phyloP scores from a whole-genome alignment of 2,888 invertebrate genomes.

The Troilus luridus region DNA sequence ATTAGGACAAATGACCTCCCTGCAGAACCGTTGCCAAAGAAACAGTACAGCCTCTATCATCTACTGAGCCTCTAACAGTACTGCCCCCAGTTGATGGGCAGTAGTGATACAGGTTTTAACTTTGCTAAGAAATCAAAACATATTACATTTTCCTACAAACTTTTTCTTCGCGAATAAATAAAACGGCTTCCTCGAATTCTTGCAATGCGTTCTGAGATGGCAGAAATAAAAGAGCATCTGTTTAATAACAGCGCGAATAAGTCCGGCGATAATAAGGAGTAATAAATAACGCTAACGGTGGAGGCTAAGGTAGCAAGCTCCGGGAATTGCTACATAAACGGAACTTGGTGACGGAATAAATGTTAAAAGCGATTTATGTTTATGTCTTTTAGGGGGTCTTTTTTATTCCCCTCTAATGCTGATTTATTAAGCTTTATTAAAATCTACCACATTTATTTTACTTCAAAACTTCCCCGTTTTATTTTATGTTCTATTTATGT shows the following conservation, averaged over 20 bases:
- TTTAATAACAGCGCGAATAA: constrained; percentile 7
- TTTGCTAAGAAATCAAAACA: neutral
- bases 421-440: constrained; percentile 19
- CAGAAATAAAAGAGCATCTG: constrained; percentile 5
- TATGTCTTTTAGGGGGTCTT: neutral
- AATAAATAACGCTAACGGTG: constrained; percentile 3
- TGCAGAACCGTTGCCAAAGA: too few relatives aligned
- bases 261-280: neutral
- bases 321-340: constrained; percentile 46
- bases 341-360: constrained; percentile 39
- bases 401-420: constrained; percentile 1
- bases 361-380: constrained; percentile 44
- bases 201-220: neutral
- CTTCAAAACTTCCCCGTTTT: neutral
- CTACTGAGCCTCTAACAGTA: too few relatives aligned
- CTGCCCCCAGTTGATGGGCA: too few relatives aligned
- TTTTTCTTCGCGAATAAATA: neutral
- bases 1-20: too few relatives aligned
- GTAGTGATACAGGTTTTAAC: neutral
- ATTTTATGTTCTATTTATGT: neutral
- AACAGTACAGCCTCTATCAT: too few relatives aligned
- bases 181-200: neutral
- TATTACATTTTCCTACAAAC: neutral
- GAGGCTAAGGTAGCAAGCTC: neutral
- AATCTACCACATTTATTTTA: neutral